Evolutionary conservation across 2,797 vertebrate species (phyloP).

Genomic region (Acrossocheilus fasciatus): DNA sequence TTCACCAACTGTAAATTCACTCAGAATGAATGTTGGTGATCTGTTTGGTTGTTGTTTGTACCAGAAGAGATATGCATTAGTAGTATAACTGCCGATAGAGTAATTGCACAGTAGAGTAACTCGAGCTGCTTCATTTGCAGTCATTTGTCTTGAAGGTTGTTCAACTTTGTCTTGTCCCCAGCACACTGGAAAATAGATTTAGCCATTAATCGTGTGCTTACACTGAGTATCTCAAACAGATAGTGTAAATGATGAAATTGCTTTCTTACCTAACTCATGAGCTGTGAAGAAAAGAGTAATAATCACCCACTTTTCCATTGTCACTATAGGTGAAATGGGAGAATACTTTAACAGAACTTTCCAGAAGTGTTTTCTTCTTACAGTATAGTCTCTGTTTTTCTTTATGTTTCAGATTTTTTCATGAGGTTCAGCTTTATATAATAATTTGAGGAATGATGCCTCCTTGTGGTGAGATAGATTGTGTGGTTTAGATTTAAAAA

Average conservation of each 20-base stretch:
- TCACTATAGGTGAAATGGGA: background rate
- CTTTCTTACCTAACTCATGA: background rate
- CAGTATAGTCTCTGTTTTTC: background rate
- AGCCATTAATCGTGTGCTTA: background rate
- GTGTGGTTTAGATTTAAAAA: background rate
- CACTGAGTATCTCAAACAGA: background rate
- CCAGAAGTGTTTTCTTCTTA: background rate
- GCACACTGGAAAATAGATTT: background rate
- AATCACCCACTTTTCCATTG: background rate
- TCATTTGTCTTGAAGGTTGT: background rate
- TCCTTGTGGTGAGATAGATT: slow-evolving; percentile 1
- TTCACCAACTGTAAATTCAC: no score
- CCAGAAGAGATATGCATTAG: no score
- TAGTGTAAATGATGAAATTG: background rate
- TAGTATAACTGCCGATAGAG: no score
- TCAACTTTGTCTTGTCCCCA: slow-evolving; percentile 4
- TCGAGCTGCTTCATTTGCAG: no score
- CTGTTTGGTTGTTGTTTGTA: no score
- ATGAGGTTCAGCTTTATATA: background rate
- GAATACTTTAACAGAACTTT: background rate
- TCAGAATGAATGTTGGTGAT: no score
- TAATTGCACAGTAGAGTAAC: no score
- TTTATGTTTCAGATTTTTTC: background rate
- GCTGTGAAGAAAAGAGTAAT: background rate
- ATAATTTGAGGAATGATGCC: background rate